These are phyloP conservation scores for Procambarus virginalis DNA, from an alignment of 1,140 invertebrate species.

Conservation along the genomic window DNA sequence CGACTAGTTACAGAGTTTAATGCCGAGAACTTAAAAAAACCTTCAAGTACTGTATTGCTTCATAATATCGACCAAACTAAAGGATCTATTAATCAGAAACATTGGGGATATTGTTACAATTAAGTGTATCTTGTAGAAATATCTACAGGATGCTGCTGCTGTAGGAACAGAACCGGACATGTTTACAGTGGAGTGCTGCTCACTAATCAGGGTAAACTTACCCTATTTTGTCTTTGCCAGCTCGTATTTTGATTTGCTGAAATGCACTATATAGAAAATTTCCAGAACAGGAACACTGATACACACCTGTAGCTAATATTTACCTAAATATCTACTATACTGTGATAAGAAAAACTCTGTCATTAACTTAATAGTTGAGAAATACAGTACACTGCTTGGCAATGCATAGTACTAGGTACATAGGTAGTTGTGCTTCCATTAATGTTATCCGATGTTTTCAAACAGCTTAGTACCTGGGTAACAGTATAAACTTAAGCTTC, in stretches of 20 bases:
- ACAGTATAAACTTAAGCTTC: not conserved
- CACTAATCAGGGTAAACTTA: constrained; percentile 7
- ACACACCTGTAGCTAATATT: not conserved
- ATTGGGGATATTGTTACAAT: constrained; percentile 17
- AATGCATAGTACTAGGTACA: constrained; percentile 9
- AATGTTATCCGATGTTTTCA: not conserved
- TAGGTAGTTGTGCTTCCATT: not conserved
- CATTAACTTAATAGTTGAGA: not conserved
- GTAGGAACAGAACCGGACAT: constrained; percentile 34
- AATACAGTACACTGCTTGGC: not conserved
- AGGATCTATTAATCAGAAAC: constrained; percentile 18
- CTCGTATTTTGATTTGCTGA: constrained; percentile 27
- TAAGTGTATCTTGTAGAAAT: constrained; percentile 18
- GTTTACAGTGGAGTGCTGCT: constrained; percentile 20
- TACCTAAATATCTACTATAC: not conserved
- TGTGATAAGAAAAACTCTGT: not conserved
- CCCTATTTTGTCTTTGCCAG: constrained; percentile 9
- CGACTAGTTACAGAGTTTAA: constrained; percentile 6
- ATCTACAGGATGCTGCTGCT: constrained; percentile 35
- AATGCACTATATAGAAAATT: not conserved
- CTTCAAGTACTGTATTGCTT: constrained; percentile 36
- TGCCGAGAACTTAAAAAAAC: not conserved
- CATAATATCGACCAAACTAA: constrained; percentile 41
- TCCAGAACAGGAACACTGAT: not conserved
- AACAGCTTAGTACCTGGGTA: not conserved